A percentile compares a stretch with the other conserved stretches of the same genome.
phyloP scores from a whole-genome alignment of 2,888 invertebrate species.

The Sphecodes monilicornis region DNA sequence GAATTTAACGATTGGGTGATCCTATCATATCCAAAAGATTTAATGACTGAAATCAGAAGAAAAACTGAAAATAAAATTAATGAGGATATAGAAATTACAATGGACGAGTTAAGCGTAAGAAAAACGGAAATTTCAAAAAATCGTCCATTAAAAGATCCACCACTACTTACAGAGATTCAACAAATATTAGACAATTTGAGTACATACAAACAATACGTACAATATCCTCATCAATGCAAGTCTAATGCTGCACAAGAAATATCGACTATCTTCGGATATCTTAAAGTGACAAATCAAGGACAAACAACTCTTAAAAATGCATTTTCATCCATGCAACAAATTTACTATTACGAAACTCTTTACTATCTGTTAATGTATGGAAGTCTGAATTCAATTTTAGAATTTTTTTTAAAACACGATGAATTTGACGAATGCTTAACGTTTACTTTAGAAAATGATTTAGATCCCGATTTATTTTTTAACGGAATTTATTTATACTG shows the following conservation, averaged over 20 bases:
- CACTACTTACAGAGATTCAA: conserved; percentile 89
- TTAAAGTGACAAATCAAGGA: conserved; percentile 83
- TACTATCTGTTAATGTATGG: conserved; percentile 94
- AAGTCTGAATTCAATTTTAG: conserved; percentile 89
- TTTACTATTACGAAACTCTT: conserved; percentile 89
- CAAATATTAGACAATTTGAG: conserved; percentile 87
- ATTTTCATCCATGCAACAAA: conserved; percentile 44
- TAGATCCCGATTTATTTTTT: conserved; percentile 90
- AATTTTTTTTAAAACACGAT: conserved; percentile 91
- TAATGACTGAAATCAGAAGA: conserved; percentile 19
- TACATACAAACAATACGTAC: conserved; percentile 67
- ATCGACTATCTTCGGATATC: conserved; percentile 83
- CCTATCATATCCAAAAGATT: conserved; percentile 74
- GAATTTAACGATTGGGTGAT: conserved; percentile 82
- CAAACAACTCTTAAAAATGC: conserved; percentile 70
- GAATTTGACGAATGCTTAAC: conserved; percentile 89
- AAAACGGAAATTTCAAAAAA: conserved; percentile 81
- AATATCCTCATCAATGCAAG: conserved; percentile 81
- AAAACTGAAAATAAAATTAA: conserved; percentile 1
- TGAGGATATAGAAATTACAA: conserved; percentile 21
- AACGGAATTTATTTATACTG: conserved; percentile 90
- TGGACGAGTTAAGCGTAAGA: conserved; percentile 29
- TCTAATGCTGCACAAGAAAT: conserved; percentile 85
- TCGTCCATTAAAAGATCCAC: conserved; percentile 88
- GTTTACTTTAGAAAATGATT: conserved; percentile 89